Evolutionary conservation across 2,888 invertebrate species (phyloP), one percentile per base, ranked within the genome.

Genomic region (Latrodectus elegans): DNA sequence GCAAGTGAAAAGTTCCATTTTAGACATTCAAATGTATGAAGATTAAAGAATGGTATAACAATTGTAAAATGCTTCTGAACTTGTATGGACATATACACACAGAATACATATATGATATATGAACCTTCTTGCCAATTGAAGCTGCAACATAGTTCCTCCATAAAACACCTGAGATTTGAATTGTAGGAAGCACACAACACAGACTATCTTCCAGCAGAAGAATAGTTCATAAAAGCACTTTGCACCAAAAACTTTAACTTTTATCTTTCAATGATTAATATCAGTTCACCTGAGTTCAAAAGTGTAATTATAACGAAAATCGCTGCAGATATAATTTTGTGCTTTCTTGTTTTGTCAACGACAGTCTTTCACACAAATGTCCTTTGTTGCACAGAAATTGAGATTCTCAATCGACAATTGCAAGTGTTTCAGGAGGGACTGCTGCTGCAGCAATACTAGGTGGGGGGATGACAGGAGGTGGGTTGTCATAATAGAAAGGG

Each of bases 131-230:
- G 79, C 79, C 85, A 67, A 72, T 17, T 67, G 22, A 49, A 73
- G 85, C 85, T 85, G 79, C 85, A 85, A 85, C 70, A 85, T 72
- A 85, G 75, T 38, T 85, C 85, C 85, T 85, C 84, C 79, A 51
- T 65, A 85, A 85, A 85, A 85, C 85, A 85, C 85, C 85, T 85
- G 85, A 85, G 85, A 85, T 85, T 84, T 84, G 72, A 60, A 77
- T 74, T 74, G 70, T 80, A 85, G 85, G 85, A 85, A 85, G 85
- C 85, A 85, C 84, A 74, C 60, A 75, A 71, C 51, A 64, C 55
- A 60, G 74, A 68, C 74, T 65, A 77, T 68, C 71, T 55, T 79
- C 26, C 52, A 38, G 9, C n/a, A 55, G 53, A 79, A 70, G 53
- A 79, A 55, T 65, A 76, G 68, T 75, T 55, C 68, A 68, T 84